A percentile compares a stretch with the other conserved stretches of the same genome.
phyloP scores from a whole-genome alignment of 2,797 vertebrate species.

The Epinephelus malabaricus region DNA sequence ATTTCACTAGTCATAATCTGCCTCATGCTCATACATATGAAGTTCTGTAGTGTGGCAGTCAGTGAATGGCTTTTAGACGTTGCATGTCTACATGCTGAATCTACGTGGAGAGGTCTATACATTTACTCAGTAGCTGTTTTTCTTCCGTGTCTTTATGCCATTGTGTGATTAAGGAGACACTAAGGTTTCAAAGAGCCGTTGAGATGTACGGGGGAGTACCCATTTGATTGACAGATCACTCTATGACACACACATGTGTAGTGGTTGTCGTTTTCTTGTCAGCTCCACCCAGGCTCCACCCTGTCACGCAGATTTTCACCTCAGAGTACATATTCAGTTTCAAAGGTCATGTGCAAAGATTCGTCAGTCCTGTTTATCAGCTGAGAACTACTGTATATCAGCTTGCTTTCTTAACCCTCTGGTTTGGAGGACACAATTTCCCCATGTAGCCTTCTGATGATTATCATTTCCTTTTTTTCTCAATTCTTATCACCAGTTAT shows the following conservation, averaged over 20 bases:
- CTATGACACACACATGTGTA: not conserved
- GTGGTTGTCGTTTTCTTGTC: not conserved
- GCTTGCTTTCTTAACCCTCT: too few relatives aligned
- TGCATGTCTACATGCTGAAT: not conserved
- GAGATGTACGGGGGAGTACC: constrained; percentile 2
- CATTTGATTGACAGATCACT: constrained; percentile 17
- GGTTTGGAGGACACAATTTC: too few relatives aligned
- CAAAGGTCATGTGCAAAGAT: not conserved
- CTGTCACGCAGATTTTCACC: not conserved
- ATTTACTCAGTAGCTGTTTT: not conserved
- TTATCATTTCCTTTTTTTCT: too few relatives aligned
- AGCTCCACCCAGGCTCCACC: constrained; percentile 16
- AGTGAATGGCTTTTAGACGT: not conserved
- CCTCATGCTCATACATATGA: not conserved
- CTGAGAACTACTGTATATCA: not conserved
- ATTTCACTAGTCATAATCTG: not conserved
- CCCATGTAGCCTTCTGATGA: too few relatives aligned
- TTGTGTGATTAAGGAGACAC: not conserved
- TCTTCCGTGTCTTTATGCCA: not conserved
- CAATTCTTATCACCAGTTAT: too few relatives aligned
- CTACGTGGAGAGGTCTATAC: not conserved
- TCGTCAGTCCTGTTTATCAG: not conserved
- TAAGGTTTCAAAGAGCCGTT: not conserved
- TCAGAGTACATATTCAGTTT: not conserved
- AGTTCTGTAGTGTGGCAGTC: not conserved